Evolutionary conservation across 2,797 vertebrate species (phyloP), one percentile per base, ranked within the genome.

Genomic region (Sebastes steindachneri): DNA sequence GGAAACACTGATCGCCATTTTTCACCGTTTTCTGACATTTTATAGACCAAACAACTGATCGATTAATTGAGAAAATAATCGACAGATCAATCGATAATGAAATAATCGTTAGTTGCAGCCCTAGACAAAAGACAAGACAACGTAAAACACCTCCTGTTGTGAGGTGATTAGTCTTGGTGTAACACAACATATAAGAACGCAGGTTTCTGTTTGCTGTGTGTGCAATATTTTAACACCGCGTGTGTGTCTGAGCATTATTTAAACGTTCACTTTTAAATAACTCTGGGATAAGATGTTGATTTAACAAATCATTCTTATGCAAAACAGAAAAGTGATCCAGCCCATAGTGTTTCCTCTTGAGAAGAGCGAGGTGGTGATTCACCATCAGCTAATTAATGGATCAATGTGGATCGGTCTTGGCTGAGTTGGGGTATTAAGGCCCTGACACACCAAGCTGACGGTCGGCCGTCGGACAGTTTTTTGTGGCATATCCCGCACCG

Each of bases 361-460:
- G 45, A 55, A 12, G 9, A 82, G 48, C 1, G 15, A 58, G 45
- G 70, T 37, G 57, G 41, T 45, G 62, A 82, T 82, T 81, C 14
- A 59, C 60, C 45, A 62, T 78, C 65, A 54, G 73, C 79, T 77
- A 77, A 86, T 80, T 82, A 79, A 79, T 79, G 77, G 79, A 72
- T 86, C 79, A 65, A 75, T 84, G 31, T 65, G 83, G 77, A 74
- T 66, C 76, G 68, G 59, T 77, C 25, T 68, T 12, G 73, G 68
- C 55, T 75, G 78, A 86, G 64, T 15, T 45, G 67, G 26, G 82
- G 37, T 41, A 15, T 41, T 41, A 41, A 41, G 37, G 37, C 37
- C 37, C 35, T 0, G 35, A 37, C 35, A 41, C 37, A 41, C 37
- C 37, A 41, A 41, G 37, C 2, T 14, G 37, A 41, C 5, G 37